Percentiles rank a stretch among this genome's conserved stretches.
These are phyloP conservation scores for Chrysolina haemoptera DNA, from an alignment of 2,888 invertebrate species.

Conservation along the genomic window DNA sequence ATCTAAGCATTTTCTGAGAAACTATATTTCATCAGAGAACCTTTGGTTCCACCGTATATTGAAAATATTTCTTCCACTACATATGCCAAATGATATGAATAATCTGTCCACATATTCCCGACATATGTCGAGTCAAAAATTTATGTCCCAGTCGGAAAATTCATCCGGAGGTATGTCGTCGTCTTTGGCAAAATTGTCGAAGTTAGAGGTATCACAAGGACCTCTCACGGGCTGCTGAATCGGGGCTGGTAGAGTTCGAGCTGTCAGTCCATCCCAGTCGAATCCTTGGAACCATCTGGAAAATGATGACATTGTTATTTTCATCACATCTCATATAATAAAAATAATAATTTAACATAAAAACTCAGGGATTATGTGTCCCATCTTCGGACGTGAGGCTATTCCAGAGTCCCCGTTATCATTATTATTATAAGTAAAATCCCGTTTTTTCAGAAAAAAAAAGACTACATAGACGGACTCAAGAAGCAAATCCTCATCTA, in stretches of 20 bases:
- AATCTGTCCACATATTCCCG: neutral
- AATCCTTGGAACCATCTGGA: constrained; percentile 84
- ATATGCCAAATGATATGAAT: neutral
- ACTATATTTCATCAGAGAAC: too few relatives aligned
- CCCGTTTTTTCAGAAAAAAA: too few relatives aligned
- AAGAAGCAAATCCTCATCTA: too few relatives aligned
- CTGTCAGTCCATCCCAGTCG: constrained; percentile 80
- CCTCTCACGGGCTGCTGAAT: constrained; percentile 73
- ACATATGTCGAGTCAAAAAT: constrained; percentile 71
- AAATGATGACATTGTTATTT: constrained; percentile 39
- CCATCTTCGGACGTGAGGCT: too few relatives aligned
- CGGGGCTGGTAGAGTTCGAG: constrained; percentile 72
- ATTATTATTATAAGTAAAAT: too few relatives aligned
- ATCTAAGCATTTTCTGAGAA: too few relatives aligned
- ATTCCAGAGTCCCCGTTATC: too few relatives aligned
- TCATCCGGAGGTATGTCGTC: constrained; percentile 79
- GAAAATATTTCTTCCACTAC: neutral
- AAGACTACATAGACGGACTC: too few relatives aligned
- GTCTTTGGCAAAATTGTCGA: constrained; percentile 79
- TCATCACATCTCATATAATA: too few relatives aligned
- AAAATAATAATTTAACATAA: too few relatives aligned
- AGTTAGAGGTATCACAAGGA: constrained; percentile 79
- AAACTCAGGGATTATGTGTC: too few relatives aligned
- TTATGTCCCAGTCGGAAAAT: constrained; percentile 80
- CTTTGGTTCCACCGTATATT: too few relatives aligned